Percentiles rank a stretch among this genome's conserved stretches.
Evolutionary conservation across 2,888 invertebrate genomes (phyloP).

Genomic region (Drosophila ochracea): DNA sequence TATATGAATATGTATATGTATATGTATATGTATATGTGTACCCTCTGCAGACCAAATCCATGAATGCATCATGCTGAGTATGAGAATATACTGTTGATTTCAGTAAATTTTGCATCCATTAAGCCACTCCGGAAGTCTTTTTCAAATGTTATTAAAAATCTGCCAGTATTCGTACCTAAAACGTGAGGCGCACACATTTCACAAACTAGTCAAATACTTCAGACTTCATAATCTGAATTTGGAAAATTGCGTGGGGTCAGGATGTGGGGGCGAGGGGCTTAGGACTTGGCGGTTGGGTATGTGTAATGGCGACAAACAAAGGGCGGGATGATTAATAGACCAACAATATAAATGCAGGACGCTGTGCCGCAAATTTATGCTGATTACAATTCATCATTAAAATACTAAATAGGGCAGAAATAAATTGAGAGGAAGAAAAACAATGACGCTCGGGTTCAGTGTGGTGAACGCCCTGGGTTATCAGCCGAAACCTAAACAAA

Average conservation of each 20-base stretch:
- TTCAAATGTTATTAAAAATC: neutral
- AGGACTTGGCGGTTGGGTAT: neutral
- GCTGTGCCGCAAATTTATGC: conserved; percentile 59
- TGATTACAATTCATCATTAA: conserved; percentile 77
- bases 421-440: conserved; percentile 35
- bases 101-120: neutral
- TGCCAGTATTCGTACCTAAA: neutral
- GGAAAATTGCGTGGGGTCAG: neutral
- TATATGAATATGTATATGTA: neutral
- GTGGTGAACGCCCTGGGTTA: conserved; percentile 1
- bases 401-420: conserved; percentile 51
- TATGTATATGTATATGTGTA: neutral
- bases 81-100: neutral
- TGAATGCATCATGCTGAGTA: neutral
- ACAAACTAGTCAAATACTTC: conserved; percentile 40
- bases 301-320: conserved; percentile 16
- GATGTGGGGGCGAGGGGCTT: neutral
- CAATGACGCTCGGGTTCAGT: conserved; percentile 28
- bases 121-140: neutral
- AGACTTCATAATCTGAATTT: conserved; percentile 14
- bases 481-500: conserved; percentile 58
- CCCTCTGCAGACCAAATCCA: neutral
- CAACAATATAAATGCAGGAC: conserved; percentile 26
- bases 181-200: neutral
- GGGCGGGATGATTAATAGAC: conserved; percentile 66